A percentile compares a stretch with the other conserved stretches of the same genome.
These are phyloP conservation scores for Delphinus delphis DNA, from an alignment of 2,113 vertebrate species.

Conservation along the genomic window DNA sequence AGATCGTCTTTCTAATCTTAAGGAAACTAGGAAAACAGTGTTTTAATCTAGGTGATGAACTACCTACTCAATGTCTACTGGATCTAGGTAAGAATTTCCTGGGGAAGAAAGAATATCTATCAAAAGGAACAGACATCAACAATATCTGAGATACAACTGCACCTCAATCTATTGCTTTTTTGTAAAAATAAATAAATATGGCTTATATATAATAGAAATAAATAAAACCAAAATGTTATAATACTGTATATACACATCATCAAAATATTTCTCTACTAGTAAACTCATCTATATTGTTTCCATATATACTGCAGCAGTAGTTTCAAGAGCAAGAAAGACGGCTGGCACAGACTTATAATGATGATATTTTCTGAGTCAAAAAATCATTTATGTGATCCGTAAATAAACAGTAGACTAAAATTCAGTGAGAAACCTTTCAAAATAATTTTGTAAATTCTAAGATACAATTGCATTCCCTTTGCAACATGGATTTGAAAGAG, in stretches of 20 bases:
- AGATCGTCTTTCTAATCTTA: slow-evolving; percentile 10
- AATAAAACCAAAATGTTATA: not conserved
- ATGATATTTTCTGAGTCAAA: not conserved
- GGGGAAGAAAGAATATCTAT: not conserved
- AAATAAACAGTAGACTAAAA: not conserved
- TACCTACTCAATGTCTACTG: not conserved
- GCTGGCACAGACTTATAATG: not conserved
- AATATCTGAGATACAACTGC: not conserved
- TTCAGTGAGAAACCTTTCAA: not conserved
- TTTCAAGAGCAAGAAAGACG: not conserved
- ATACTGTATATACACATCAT: not conserved
- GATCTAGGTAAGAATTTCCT: not conserved
- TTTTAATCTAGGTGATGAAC: not conserved
- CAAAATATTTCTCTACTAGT: not conserved
- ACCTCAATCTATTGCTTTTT: not conserved
- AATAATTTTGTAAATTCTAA: slow-evolving; percentile 29
- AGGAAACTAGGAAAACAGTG: not conserved
- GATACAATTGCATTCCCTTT: not conserved
- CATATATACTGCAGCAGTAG: not conserved
- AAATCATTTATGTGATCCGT: not conserved
- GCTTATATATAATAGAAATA: not conserved
- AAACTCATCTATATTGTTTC: not conserved
- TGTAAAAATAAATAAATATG: not conserved
- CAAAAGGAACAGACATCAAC: not conserved
- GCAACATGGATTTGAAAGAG: not conserved